Evolutionary conservation across 2,888 invertebrate species (phyloP).

Genomic region (Perizoma flavofasciatum): DNA sequence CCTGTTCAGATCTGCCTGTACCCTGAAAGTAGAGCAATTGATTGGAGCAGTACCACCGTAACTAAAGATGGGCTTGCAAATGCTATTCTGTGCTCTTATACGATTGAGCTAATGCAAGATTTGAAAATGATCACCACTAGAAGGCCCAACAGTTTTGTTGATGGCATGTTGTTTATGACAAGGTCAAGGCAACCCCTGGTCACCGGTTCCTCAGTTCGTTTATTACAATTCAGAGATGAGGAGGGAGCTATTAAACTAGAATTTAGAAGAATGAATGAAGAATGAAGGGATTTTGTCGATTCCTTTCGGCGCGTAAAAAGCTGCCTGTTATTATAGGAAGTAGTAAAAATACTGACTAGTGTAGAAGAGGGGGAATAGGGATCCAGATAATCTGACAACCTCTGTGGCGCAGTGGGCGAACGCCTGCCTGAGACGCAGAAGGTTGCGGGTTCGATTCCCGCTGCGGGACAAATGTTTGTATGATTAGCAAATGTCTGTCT

Average conservation of each 20-base stretch:
- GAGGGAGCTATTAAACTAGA: conserved; percentile 64
- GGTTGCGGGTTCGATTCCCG: too few relatives aligned
- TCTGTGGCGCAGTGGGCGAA: too few relatives aligned
- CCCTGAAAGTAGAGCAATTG: conserved; percentile 24
- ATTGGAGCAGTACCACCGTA: conserved; percentile 36
- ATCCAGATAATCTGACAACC: too few relatives aligned
- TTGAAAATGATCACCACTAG: conserved; percentile 68
- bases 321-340: too few relatives aligned
- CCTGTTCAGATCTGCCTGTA: conserved; percentile 55
- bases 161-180: conserved; percentile 76
- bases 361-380: too few relatives aligned
- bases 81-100: conserved; percentile 83
- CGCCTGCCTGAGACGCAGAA: too few relatives aligned
- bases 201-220: conserved; percentile 53
- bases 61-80: conserved; percentile 68
- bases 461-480: too few relatives aligned
- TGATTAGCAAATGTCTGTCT: too few relatives aligned
- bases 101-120: conserved; percentile 70
- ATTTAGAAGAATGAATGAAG: conserved; percentile 37
- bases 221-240: conserved; percentile 58
- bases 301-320: too few relatives aligned
- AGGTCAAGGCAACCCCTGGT: conserved; percentile 55
- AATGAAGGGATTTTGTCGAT: background rate
- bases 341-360: too few relatives aligned
- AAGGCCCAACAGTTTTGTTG: conserved; percentile 67